Base-by-base conservation (phyloP, 2,113 vertebrate species). In the Neotragus pygmaeus region DNA sequence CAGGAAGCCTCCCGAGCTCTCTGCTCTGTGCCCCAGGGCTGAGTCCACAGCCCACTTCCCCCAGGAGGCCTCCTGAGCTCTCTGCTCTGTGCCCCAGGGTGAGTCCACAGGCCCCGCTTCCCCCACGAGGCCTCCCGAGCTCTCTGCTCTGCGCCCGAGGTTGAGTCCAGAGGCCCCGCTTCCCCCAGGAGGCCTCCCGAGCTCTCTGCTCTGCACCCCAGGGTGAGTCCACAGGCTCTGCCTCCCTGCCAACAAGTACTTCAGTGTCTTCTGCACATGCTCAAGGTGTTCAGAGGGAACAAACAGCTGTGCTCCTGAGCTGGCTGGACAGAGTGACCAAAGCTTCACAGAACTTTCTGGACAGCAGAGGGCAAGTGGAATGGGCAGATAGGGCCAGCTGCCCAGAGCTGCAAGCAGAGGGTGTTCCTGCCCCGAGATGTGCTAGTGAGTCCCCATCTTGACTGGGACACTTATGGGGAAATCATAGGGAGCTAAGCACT, bases 41-140 rank as follows among this genome's bases (percentile, higher is more conserved):
- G n/a, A n/a, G n/a, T n/a, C n/a, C n/a, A n/a, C n/a, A n/a, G n/a
- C 1, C 16, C 1, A 2, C 6, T 6, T 62, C 28, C 25, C 55
- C 45, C 1, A 6, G 0, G 19, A 93, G 43, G n/a, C 6, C 62
- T 23, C 51, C 39, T 0, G 1, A 19, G 25, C 10, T 39, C 19
- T 25, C 75, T 33, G 19, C 58, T 45, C 4, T 1, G 0, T 0
- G 3, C 11, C n/a, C 86, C 33, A 6, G n/a, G 16, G 16, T 53
- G 12, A 77, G 28, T 43, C 15, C n/a, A 55, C 1, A 2, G 66
- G 58, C 58, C 19, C 15, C 6, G 7, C 36, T 13, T 45, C 25
- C 28, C 55, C 33, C 2, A 10, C 0, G 16, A 93, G 49, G 47
- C 6, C 64, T 17, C 51, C 28, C 0, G 2, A 27, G 27, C 7